Conservation (phyloP, 2,113 vertebrate genomes). For the Dipodomys ordii region DNA sequence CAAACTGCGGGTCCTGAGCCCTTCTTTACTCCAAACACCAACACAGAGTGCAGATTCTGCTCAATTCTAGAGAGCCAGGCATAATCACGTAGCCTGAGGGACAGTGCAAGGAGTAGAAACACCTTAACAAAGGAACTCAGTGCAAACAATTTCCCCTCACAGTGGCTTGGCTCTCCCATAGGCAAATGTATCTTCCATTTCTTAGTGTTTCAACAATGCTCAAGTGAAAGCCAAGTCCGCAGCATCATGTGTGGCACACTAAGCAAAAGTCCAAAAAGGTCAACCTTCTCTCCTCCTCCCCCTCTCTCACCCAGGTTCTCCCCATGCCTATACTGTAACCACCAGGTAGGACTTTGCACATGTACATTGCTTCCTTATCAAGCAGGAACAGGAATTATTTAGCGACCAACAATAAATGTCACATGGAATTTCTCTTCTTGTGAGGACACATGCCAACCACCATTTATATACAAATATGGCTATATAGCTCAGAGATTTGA, state of each 20-base stretch:
- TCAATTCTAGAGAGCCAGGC: no score
- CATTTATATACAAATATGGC: neutral
- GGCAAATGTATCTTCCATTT: neutral
- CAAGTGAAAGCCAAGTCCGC: neutral
- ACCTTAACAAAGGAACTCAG: neutral
- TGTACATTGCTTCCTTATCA: conserved; percentile 13
- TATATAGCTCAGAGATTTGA: conserved; percentile 4
- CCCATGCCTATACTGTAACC: neutral
- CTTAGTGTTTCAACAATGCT: neutral
- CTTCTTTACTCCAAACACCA: neutral
- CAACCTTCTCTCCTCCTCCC: neutral
- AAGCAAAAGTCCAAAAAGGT: neutral
- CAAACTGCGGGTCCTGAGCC: neutral
- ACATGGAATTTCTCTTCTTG: neutral
- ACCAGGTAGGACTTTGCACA: conserved; percentile 15
- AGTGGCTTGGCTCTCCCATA: neutral
- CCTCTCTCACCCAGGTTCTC: conserved; percentile 15
- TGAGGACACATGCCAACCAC: neutral
- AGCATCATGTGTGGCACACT: neutral
- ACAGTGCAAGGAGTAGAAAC: neutral
- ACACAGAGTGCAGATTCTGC: neutral
- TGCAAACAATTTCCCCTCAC: neutral
- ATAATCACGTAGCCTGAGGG: neutral
- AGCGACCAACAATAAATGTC: neutral
- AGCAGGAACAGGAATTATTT: conserved; percentile 22